Evolutionary conservation across 2,888 invertebrate species (phyloP), one percentile per base, ranked within the genome.

Genomic region (Anoncus sp.): DNA sequence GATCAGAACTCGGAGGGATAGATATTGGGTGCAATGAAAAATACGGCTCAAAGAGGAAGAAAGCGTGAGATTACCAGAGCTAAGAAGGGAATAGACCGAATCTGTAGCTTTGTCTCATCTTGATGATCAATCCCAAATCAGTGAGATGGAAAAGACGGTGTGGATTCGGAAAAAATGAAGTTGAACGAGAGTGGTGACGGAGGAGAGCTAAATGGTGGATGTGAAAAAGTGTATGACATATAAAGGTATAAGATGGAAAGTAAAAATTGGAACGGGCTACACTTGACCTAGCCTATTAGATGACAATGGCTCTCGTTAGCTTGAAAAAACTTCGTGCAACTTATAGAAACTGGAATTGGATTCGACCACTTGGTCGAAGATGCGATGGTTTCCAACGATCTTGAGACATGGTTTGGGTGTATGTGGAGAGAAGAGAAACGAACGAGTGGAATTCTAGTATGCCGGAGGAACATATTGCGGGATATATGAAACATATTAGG

Each of bases 271-370:
- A 53, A 53, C 51, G 38, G 38, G 16, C 27, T 22, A 63, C 14
- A 51, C 20, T 40, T 40, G 18, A 24, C 16, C 45, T 14, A 76
- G 80, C 84, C 86, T 86, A 87, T 89, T 86, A 88, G 87, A 86
- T 83, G 85, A 83, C 82, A 83, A 85, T 85, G 81, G 87, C 85
- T 84, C 83, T 83, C 27, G 40, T 55, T 35, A 49, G 12, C 16
- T 63, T 43, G 82, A 85, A 81, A 81, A 85, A 90, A 89, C 85
- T 89, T 86, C 81, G 76, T 77, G 76, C 83, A 88, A 89, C 87
- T 90, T 87, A 88, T 87, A n/a, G 86, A 86, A 88, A 89, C 86
- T 87, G 78, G 86, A 81, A 88, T 89, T 87, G 87, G 85, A 82
- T 84, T 85, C 81, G 85, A 85, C 80, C 80, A 83, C 72, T 82